A percentile compares a stretch with the other conserved stretches of the same genome.
Evolutionary conservation across 2,113 vertebrate genomes (phyloP).

Genomic region (Petrocephalus microphthalmus): DNA sequence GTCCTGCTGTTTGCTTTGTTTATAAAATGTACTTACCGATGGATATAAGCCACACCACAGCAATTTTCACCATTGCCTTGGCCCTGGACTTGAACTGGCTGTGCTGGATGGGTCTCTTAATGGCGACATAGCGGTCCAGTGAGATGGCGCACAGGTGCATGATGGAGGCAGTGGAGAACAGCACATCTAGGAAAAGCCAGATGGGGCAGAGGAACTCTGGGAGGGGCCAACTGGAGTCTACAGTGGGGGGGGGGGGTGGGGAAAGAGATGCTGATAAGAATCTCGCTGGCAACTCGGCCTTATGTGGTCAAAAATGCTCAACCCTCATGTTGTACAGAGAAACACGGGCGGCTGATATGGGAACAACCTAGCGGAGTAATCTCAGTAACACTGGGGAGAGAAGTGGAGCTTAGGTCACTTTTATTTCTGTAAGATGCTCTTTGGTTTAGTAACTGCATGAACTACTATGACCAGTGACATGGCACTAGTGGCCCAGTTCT

Average conservation of each 20-base stretch:
- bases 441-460: neutral
- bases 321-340: neutral
- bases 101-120: conserved; percentile 96
- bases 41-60: conserved; percentile 92
- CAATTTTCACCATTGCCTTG: conserved; percentile 85
- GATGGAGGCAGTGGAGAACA: conserved; percentile 96
- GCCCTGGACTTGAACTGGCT: conserved; percentile 90
- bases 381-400: neutral
- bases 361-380: neutral
- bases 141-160: conserved; percentile 98
- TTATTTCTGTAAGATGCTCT: neutral
- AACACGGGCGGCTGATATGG: neutral
- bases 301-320: neutral
- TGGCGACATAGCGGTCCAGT: conserved; percentile 91
- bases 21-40: conserved; percentile 69
- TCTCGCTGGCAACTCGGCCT: neutral
- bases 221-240: conserved; percentile 88
- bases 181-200: conserved; percentile 96
- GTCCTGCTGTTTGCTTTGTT: conserved; percentile 19
- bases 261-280: neutral
- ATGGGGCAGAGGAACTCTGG: conserved; percentile 82
- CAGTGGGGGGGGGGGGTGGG: conserved; percentile 42
- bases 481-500: too few relatives aligned
- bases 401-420: neutral
- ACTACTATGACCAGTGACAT: too few relatives aligned